These are phyloP conservation scores for Holotrichia oblita DNA, from an alignment of 1,140 invertebrate species.

Conservation along the genomic window DNA sequence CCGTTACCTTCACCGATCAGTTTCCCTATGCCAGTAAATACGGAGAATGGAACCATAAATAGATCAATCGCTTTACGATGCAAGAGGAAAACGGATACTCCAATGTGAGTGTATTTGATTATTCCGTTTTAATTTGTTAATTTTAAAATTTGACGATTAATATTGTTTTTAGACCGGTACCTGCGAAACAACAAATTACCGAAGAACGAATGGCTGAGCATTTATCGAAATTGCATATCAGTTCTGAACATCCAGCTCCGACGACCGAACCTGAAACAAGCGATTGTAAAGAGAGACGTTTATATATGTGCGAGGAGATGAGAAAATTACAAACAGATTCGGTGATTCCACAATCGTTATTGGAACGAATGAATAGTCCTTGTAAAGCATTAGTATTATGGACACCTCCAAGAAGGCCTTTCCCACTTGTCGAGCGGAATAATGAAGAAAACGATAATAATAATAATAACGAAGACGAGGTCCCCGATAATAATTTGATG, in stretches of 20 bases:
- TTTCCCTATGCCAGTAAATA: conserved; percentile 43
- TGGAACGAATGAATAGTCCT: conserved; percentile 72
- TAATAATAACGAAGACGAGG: conserved; percentile 44
- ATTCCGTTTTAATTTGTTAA: not conserved
- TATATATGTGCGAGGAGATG: conserved; percentile 72
- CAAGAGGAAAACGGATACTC: conserved; percentile 56
- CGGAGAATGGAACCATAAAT: conserved; percentile 36
- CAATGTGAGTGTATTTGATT: conserved; percentile 51
- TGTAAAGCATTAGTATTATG: conserved; percentile 81
- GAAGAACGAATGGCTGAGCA: conserved; percentile 84
- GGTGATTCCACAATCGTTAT: conserved; percentile 67
- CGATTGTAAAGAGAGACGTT: conserved; percentile 50
- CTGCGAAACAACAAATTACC: conserved; percentile 79
- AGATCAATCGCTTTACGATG: conserved; percentile 42
- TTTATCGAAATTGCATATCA: conserved; percentile 76
- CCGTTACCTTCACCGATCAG: conserved; percentile 41
- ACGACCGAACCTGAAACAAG: conserved; percentile 56
- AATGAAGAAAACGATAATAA: conserved; percentile 27
- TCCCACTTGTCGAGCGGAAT: conserved; percentile 39
- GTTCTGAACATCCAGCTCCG: conserved; percentile 57
- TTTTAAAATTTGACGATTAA: not conserved
- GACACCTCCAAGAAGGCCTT: conserved; percentile 67
- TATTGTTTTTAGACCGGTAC: conserved; percentile 55
- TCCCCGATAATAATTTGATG: conserved; percentile 42
- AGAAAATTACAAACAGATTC: conserved; percentile 70